Evolutionary conservation across 2,113 vertebrate species (phyloP).

Genomic region (Sinocyclocheilus maitianheensis): DNA sequence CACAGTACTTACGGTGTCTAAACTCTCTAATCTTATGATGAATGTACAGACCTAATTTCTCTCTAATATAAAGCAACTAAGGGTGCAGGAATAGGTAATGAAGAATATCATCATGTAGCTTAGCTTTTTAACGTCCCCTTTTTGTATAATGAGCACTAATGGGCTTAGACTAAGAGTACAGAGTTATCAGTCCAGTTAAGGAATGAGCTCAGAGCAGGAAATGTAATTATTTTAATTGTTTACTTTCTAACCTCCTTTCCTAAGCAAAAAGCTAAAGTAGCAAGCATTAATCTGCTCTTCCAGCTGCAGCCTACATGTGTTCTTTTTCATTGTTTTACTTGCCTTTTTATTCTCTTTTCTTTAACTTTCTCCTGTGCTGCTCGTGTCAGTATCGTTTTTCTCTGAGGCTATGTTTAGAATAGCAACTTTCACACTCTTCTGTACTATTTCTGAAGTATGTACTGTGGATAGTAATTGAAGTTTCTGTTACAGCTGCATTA

Average conservation of each 20-base stretch:
- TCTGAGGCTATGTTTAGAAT: not conserved
- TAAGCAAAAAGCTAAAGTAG: constrained; percentile 59
- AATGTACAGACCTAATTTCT: constrained; percentile 8
- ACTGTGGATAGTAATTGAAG: not conserved
- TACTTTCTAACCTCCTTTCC: constrained; percentile 59
- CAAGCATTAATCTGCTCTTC: constrained; percentile 57
- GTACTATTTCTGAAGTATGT: not conserved
- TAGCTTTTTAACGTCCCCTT: constrained; percentile 46
- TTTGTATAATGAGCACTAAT: constrained; percentile 60
- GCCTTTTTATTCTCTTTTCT: not conserved
- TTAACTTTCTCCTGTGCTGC: constrained; percentile 11
- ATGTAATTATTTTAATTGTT: constrained; percentile 72
- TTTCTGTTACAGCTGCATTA: not conserved
- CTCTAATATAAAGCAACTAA: constrained; percentile 31
- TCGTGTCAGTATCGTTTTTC: not conserved
- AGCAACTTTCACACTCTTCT: not conserved
- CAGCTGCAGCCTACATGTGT: constrained; percentile 15
- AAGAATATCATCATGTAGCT: constrained; percentile 51
- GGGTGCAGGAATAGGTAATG: constrained; percentile 55
- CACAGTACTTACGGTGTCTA: not conserved
- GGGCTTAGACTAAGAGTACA: constrained; percentile 56
- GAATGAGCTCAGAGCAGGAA: constrained; percentile 59
- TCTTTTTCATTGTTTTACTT: not conserved
- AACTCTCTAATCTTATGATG: constrained; percentile 14
- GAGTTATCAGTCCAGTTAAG: constrained; percentile 59